phyloP scores from a whole-genome alignment of 2,888 invertebrate genomes.

The Tetheella fluctuosa region DNA sequence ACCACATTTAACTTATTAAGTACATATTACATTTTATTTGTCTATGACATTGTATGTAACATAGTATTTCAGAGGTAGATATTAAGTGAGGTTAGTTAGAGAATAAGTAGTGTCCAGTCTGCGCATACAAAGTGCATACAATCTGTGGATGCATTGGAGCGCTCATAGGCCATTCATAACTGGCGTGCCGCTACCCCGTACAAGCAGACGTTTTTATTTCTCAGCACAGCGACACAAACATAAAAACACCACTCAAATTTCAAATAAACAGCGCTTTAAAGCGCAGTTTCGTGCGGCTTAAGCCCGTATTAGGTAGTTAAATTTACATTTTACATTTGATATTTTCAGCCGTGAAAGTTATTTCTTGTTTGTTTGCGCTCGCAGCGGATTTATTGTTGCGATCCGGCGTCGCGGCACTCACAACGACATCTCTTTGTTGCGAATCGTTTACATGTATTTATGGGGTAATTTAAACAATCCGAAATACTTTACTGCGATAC shows the following conservation, averaged over 20 bases:
- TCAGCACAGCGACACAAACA: conserved; percentile 67
- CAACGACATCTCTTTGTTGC: conserved; percentile 69
- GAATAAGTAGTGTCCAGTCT: conserved; percentile 49
- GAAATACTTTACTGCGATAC: conserved; percentile 64
- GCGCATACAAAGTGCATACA: conserved; percentile 27
- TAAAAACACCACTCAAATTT: conserved; percentile 79
- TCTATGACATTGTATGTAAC: no score
- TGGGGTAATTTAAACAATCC: conserved; percentile 73
- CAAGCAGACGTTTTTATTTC: conserved; percentile 79
- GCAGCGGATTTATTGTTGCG: conserved; percentile 68
- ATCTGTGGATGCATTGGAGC: conserved; percentile 54
- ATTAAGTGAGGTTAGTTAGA: neutral
- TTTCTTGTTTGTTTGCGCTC: conserved; percentile 63
- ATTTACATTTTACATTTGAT: conserved; percentile 82
- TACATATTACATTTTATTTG: no score
- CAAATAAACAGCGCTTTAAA: conserved; percentile 77
- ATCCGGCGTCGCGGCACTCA: conserved; percentile 49
- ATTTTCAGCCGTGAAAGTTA: conserved; percentile 80
- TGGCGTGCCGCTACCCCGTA: conserved; percentile 42
- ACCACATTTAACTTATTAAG: no score
- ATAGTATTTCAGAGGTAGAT: no score
- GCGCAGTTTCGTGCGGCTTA: conserved; percentile 67
- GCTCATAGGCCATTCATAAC: conserved; percentile 79
- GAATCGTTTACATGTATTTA: conserved; percentile 74
- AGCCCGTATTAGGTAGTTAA: conserved; percentile 80